These are phyloP conservation scores for Napeogenes sylphis DNA, from an alignment of 2,888 invertebrate species.

Conservation along the genomic window DNA sequence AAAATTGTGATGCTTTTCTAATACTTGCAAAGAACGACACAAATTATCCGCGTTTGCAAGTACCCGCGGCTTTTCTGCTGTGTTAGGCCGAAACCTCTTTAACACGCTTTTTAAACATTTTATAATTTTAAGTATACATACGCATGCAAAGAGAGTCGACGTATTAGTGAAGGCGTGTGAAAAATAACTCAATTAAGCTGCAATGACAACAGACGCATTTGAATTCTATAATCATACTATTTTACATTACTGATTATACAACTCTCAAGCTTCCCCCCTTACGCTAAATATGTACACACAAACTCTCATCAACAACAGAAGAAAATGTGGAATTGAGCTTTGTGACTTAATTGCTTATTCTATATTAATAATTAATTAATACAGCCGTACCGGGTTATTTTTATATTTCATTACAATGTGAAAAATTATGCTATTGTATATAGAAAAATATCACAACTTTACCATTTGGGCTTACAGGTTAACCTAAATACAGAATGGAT, in stretches of 20 bases:
- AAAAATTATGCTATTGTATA: slow-evolving; percentile 38
- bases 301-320: slow-evolving; percentile 64
- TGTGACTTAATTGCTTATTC: slow-evolving; percentile 62
- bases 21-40: slow-evolving; percentile 36
- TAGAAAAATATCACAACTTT: slow-evolving; percentile 76
- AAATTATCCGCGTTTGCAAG: slow-evolving; percentile 34
- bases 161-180: slow-evolving; percentile 32
- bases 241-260: slow-evolving; percentile 59
- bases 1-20: slow-evolving; percentile 77
- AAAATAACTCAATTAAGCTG: slow-evolving; percentile 10
- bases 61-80: slow-evolving; percentile 18
- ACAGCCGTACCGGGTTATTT: slow-evolving; percentile 51
- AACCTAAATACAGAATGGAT: slow-evolving; percentile 72
- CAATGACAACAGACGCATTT: slow-evolving; percentile 41
- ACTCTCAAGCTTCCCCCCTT: slow-evolving; percentile 72
- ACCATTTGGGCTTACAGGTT: slow-evolving; percentile 68
- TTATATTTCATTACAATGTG: slow-evolving; percentile 42
- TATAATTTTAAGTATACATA: no score
- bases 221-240: slow-evolving; percentile 50
- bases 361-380: slow-evolving; percentile 42
- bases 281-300: slow-evolving; percentile 75
- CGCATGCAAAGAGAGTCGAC: slow-evolving; percentile 35
- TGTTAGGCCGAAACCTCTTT: slow-evolving; percentile 31
- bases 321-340: slow-evolving; percentile 69
- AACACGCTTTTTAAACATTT: background rate